These are phyloP conservation scores for Rhinolophus sinicus DNA, from an alignment of 2,113 vertebrate species.

Conservation along the genomic window DNA sequence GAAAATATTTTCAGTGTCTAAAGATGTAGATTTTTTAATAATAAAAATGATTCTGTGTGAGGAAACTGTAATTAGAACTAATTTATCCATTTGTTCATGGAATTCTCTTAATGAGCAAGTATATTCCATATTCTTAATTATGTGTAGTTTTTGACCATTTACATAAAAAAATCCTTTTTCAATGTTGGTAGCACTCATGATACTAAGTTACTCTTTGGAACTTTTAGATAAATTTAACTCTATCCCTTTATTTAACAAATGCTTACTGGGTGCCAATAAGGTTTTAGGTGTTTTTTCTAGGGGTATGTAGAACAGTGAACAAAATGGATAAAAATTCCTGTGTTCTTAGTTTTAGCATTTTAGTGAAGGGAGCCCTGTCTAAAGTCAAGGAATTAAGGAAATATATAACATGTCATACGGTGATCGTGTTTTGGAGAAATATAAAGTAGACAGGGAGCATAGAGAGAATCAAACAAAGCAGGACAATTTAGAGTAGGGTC, in stretches of 20 bases:
- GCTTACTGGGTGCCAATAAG: neutral
- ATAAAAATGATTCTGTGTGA: slow-evolving; percentile 43
- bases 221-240: slow-evolving; percentile 4
- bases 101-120: slow-evolving; percentile 35
- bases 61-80: slow-evolving; percentile 42
- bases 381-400: neutral
- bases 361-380: neutral
- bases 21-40: slow-evolving; percentile 52
- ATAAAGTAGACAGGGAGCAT: neutral
- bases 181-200: neutral
- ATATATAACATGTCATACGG: neutral
- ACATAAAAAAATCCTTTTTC: slow-evolving; percentile 33
- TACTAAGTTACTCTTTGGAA: neutral
- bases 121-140: slow-evolving; percentile 24
- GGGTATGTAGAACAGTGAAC: neutral
- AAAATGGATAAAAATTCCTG: neutral
- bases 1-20: slow-evolving; percentile 60
- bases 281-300: slow-evolving; percentile 4
- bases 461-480: too few species aligned
- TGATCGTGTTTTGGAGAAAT: neutral
- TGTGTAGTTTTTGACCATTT: slow-evolving; percentile 52
- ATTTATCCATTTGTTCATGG: slow-evolving; percentile 49
- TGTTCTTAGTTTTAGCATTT: neutral
- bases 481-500: neutral
- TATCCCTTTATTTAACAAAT: neutral